phyloP scores from a whole-genome alignment of 2,888 invertebrate species.

The Reticulitermes lucifugus region DNA sequence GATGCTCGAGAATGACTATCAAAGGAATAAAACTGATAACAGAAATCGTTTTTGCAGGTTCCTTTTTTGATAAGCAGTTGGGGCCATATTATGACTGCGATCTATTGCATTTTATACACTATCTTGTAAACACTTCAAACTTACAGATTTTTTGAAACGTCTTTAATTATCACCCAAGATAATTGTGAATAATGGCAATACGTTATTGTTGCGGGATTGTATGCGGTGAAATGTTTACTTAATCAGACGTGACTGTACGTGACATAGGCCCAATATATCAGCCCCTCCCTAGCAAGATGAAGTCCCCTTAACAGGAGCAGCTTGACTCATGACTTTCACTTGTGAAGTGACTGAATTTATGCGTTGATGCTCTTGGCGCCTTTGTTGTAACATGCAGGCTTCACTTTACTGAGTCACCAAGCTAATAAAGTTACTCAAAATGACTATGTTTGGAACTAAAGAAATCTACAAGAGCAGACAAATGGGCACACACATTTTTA shows the following conservation, averaged over 20 bases:
- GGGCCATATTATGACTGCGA: too few species aligned
- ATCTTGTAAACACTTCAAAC: neutral
- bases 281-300: neutral
- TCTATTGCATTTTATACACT: too few species aligned
- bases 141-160: neutral
- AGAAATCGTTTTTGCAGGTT: too few species aligned
- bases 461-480: too few species aligned
- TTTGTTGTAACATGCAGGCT: neutral
- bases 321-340: constrained; percentile 24
- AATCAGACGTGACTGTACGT: constrained; percentile 27
- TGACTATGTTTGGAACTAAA: neutral
- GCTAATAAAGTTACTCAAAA: neutral
- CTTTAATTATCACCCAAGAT: neutral
- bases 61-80: too few species aligned
- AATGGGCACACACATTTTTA: too few species aligned
- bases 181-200: neutral
- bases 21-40: too few species aligned
- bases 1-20: too few species aligned
- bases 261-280: constrained; percentile 16
- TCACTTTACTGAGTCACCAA: neutral
- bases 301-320: neutral
- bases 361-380: constrained; percentile 30
- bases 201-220: too few species aligned
- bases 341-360: constrained; percentile 19
- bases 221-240: neutral